These are phyloP conservation scores for Indicator indicator DNA, from an alignment of 2,113 vertebrate species.

Conservation along the genomic window DNA sequence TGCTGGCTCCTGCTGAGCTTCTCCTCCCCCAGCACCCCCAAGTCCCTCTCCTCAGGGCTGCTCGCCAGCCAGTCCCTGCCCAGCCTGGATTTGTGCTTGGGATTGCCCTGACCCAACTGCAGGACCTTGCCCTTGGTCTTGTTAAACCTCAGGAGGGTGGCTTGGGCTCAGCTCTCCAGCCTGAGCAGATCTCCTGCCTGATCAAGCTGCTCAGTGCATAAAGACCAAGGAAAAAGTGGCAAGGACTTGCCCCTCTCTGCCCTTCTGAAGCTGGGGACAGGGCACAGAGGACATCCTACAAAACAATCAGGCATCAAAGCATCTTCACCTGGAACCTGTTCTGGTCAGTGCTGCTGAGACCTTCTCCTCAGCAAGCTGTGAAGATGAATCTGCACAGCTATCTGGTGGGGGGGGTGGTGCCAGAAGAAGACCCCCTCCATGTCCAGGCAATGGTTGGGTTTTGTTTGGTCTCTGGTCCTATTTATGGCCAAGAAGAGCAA, in stretches of 20 bases:
- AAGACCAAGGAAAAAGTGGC: background rate
- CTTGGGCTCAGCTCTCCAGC: too few species aligned
- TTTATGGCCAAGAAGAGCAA: background rate
- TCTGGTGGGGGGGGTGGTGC: background rate
- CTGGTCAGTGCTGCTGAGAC: accelerated
- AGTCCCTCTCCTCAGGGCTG: too few species aligned
- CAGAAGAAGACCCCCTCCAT: background rate
- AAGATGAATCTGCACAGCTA: background rate
- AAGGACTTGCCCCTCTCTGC: background rate
- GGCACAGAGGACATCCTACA: background rate
- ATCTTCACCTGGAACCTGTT: background rate
- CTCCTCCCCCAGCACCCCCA: too few species aligned
- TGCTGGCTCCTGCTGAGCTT: too few species aligned
- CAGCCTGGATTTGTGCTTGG: too few species aligned
- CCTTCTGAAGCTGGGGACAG: background rate
- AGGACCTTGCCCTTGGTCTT: too few species aligned
- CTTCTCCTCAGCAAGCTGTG: accelerated
- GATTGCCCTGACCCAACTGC: too few species aligned
- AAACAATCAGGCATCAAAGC: background rate
- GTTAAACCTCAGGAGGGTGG: too few species aligned
- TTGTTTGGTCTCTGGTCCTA: background rate
- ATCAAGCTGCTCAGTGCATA: background rate
- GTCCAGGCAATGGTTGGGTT: background rate
- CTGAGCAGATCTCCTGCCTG: too few species aligned
- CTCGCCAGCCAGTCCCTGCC: too few species aligned